Evolutionary conservation across 2,113 vertebrate species (phyloP).

Genomic region (Irena cyanogastra): DNA sequence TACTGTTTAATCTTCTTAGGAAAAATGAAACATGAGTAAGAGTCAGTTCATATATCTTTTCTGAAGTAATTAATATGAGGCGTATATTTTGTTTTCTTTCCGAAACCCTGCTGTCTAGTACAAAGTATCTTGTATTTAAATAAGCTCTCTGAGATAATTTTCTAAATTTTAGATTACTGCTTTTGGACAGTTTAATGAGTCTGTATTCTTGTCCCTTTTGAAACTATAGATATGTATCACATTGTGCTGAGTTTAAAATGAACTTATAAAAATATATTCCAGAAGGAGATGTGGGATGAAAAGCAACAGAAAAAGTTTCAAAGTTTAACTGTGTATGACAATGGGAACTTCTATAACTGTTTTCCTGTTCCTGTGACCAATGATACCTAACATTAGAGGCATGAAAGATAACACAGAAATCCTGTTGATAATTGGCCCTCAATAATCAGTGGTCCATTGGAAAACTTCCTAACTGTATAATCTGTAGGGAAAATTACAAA

Average conservation of each 20-base stretch:
- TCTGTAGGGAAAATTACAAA: neutral
- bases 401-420: neutral
- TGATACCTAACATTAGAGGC: neutral
- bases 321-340: neutral
- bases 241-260: neutral
- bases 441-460: neutral
- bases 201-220: neutral
- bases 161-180: neutral
- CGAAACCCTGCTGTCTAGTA: neutral
- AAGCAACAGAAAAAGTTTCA: neutral
- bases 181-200: neutral
- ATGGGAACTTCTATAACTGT: neutral
- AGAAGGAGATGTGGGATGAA: neutral
- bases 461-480: constrained; percentile 15
- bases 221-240: neutral
- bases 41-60: neutral
- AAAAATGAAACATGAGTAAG: neutral
- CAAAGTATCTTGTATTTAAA: neutral
- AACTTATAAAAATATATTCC: neutral
- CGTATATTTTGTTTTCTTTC: neutral
- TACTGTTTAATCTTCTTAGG: neutral
- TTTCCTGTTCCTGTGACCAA: neutral
- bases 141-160: neutral
- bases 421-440: constrained; percentile 1
- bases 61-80: neutral